Evolutionary conservation across 2,888 invertebrate species (phyloP), one percentile per base, ranked within the genome.

Genomic region (Syritta pipiens): DNA sequence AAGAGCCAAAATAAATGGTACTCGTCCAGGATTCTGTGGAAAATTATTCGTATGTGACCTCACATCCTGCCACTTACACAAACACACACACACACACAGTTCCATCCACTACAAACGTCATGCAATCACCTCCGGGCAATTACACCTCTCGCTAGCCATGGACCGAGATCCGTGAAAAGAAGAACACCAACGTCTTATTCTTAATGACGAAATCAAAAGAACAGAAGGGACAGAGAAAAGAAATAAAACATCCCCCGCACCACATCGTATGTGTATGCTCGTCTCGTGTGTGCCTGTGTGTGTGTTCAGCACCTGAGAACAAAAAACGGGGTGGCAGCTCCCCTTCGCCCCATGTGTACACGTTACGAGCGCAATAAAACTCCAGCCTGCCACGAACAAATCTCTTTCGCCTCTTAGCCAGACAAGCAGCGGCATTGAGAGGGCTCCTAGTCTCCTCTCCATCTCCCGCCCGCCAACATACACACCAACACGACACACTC

Each of bases 131-230:
- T 74, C 44, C 62, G 74, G 74, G 79, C 74, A 79, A 79, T 79
- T 79, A 79, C 79, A 79, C 79, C 72, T n/a, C n/a, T 74, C 57
- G 44, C 60, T 37, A 37, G 37, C 37, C 37, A 17, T 67, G 55
- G 57, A 67, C 67, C 67, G 53, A n/a, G n/a, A n/a, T n/a, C 28
- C 42, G 60, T 37, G 30, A 59, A 72, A 55, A 42, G 35, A 62
- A 68, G 51, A 79, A 57, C n/a, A n/a, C n/a, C n/a, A n/a, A n/a
- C 74, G 49, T 68, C 79, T 68, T 79, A 74, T 79, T 79, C 74
- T 79, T 79, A 62, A 79, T 79, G 74, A 68, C 67, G 74, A 74
- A 79, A 62, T 46, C 67, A 74, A 57, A 74, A 62, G 55, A 68
- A 74, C 67, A 48, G 57, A 46, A 40, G 57, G 55, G 57, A 57